Evolutionary conservation across 2,888 invertebrate genomes (phyloP).

Genomic region (Xylota segnis): DNA sequence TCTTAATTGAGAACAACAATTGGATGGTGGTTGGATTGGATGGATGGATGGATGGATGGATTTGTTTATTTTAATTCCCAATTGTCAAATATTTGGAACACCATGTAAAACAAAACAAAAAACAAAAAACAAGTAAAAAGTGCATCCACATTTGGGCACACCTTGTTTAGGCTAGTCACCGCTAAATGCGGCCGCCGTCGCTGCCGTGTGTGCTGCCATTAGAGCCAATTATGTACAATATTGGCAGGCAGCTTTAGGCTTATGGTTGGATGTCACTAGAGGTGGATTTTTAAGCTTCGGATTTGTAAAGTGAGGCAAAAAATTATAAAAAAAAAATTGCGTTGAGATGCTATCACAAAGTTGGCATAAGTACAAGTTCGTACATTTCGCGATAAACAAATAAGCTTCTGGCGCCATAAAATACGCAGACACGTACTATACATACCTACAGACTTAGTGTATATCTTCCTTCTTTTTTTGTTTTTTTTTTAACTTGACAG

Average conservation of each 20-base stretch:
- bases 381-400: conserved; percentile 72
- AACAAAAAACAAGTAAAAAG: no score
- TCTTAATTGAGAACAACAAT: conserved; percentile 65
- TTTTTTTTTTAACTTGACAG: conserved; percentile 64
- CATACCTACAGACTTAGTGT: conserved; percentile 7
- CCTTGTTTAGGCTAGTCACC: conserved; percentile 57
- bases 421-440: conserved; percentile 65
- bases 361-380: conserved; percentile 75
- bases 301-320: conserved; percentile 38
- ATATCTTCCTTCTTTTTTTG: conserved; percentile 18
- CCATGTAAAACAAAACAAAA: no score
- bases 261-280: conserved; percentile 23
- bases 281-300: conserved; percentile 27
- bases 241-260: conserved; percentile 20
- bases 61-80: conserved; percentile 59
- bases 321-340: conserved; percentile 32
- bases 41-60: conserved; percentile 42
- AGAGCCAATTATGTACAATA: conserved; percentile 8
- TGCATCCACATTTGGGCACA: conserved; percentile 63
- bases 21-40: conserved; percentile 28
- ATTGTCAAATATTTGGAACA: conserved; percentile 70
- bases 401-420: conserved; percentile 74
- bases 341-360: conserved; percentile 70
- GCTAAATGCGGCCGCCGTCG: background rate
- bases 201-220: background rate